Evolutionary conservation across 2,888 invertebrate species (phyloP).

Genomic region (Macaria liturata): DNA sequence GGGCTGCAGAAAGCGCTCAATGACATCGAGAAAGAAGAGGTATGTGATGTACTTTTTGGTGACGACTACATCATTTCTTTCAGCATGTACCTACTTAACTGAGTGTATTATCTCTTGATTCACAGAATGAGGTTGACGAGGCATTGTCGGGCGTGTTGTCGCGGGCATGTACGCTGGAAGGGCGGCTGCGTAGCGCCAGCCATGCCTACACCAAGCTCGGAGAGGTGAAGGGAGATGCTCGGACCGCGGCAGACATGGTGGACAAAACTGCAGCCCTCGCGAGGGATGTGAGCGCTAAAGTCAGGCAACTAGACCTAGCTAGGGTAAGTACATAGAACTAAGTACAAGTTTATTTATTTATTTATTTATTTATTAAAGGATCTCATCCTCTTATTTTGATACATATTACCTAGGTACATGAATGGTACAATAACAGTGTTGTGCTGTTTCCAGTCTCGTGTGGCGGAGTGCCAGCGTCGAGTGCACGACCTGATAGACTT

Average conservation of each 20-base stretch:
- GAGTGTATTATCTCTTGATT: neutral
- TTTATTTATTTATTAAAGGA: no score
- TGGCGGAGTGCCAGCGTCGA: conserved; percentile 96
- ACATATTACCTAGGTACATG: no score
- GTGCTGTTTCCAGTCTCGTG: conserved; percentile 86
- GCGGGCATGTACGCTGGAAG: conserved; percentile 89
- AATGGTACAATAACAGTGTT: neutral
- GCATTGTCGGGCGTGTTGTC: conserved; percentile 88
- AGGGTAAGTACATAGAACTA: conserved; percentile 84
- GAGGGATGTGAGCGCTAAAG: conserved; percentile 97
- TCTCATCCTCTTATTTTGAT: no score
- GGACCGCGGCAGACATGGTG: conserved; percentile 92
- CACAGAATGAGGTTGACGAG: conserved; percentile 86
- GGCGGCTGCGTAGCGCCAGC: conserved; percentile 90
- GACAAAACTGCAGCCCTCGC: conserved; percentile 94
- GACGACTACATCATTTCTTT: no score
- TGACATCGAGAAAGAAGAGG: conserved; percentile 84
- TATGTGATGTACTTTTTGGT: conserved; percentile 33
- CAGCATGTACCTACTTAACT: neutral
- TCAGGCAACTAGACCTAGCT: conserved; percentile 95
- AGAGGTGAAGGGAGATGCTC: conserved; percentile 89
- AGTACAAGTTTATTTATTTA: no score
- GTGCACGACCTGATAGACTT: conserved; percentile 97
- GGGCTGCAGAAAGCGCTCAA: conserved; percentile 82
- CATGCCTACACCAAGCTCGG: conserved; percentile 92